phyloP scores from a whole-genome alignment of 2,888 invertebrate species.

The Drosophila helvetica region DNA sequence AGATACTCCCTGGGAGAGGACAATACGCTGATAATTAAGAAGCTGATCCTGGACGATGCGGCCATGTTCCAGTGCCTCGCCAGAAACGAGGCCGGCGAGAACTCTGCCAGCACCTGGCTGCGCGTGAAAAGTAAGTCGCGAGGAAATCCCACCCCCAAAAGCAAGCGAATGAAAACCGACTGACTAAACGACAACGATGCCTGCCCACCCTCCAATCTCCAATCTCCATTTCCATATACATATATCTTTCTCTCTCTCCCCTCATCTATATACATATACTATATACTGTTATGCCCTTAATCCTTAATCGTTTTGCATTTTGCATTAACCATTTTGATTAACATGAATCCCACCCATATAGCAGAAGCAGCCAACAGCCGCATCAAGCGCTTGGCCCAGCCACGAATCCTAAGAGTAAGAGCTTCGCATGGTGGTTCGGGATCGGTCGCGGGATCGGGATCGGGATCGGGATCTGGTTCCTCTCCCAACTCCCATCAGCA shows the following conservation, averaged over 20 bases:
- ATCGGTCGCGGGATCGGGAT: slow-evolving; percentile 80
- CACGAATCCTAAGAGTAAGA: slow-evolving; percentile 86
- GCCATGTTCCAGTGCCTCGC: slow-evolving; percentile 98
- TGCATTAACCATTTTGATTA: slow-evolving; percentile 23
- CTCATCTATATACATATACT: neutral
- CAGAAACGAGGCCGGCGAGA: slow-evolving; percentile 94
- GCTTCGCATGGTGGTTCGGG: slow-evolving; percentile 81
- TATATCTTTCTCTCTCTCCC: neutral
- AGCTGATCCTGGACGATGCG: slow-evolving; percentile 92
- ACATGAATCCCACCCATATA: slow-evolving; percentile 30
- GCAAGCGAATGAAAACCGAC: neutral
- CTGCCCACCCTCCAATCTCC: neutral
- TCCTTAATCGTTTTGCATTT: slow-evolving; percentile 31
- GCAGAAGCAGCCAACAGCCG: slow-evolving; percentile 67
- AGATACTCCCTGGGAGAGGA: slow-evolving; percentile 92
- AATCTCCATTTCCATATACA: neutral
- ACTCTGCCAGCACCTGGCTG: slow-evolving; percentile 95
- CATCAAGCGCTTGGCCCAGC: slow-evolving; percentile 85
- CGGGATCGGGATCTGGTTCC: slow-evolving; percentile 43
- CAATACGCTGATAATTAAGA: slow-evolving; percentile 91
- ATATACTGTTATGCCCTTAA: slow-evolving; percentile 7
- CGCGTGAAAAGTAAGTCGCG: slow-evolving; percentile 95
- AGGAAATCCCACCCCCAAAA: slow-evolving; percentile 8
- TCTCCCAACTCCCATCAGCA: slow-evolving; percentile 8
- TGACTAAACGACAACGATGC: neutral